Percentiles rank a stretch among this genome's conserved stretches.
phyloP scores from a whole-genome alignment of 2,113 vertebrate species.

The Oxyruncus cristatus region DNA sequence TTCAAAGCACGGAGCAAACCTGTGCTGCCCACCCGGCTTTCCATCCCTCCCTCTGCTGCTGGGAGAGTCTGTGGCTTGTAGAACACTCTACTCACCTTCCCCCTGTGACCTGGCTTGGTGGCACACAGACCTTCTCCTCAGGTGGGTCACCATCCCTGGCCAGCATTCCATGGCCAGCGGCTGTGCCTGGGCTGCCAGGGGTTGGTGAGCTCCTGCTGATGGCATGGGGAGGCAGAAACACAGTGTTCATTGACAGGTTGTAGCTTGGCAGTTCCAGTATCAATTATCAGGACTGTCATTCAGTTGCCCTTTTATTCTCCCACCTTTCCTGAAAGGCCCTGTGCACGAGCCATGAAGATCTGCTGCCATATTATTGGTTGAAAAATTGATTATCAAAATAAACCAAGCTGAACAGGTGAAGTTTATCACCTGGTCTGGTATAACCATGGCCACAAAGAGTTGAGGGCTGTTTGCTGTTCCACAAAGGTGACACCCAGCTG shows the following conservation, averaged over 20 bases:
- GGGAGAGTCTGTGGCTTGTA: neutral
- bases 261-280: neutral
- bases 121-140: neutral
- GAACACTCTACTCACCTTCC: neutral
- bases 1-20: too few species aligned
- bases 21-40: neutral
- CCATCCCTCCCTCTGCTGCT: fast-evolving
- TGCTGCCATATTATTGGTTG: fast-evolving
- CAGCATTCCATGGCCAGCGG: neutral
- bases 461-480: neutral
- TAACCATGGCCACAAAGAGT: neutral
- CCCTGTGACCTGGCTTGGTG: fast-evolving
- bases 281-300: neutral
- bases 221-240: neutral
- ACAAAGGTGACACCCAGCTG: neutral
- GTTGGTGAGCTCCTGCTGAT: fast-evolving
- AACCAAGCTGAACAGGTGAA: neutral
- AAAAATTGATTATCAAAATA: neutral
- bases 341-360: neutral
- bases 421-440: neutral
- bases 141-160: fast-evolving
- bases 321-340: neutral
- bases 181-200: neutral
- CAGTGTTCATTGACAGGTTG: fast-evolving
- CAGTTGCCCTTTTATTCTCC: neutral